Percentiles rank a stretch among this genome's conserved stretches.
Conservation (phyloP, 2,797 vertebrate genomes). For the Triplophysa yarkandensis region DNA sequence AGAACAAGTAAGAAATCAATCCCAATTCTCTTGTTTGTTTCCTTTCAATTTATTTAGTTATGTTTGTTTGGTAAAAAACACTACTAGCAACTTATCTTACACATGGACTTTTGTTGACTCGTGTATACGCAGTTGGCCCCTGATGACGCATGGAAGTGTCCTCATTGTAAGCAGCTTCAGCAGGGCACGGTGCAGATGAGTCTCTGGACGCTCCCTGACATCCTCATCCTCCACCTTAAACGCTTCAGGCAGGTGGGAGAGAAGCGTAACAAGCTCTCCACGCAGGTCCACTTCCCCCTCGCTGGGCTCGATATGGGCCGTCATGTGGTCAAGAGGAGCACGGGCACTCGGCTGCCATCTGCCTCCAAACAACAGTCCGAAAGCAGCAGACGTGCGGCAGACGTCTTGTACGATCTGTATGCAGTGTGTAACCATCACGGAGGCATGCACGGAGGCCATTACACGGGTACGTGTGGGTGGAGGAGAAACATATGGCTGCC, state of each 20-base stretch:
- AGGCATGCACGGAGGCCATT: constrained; percentile 94
- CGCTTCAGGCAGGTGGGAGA: constrained; percentile 85
- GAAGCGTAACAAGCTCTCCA: constrained; percentile 89
- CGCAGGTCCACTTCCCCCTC: constrained; percentile 87
- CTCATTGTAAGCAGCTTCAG: constrained; percentile 83
- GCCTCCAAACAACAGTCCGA: constrained; percentile 68
- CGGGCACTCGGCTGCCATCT: constrained; percentile 53
- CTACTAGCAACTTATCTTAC: background rate
- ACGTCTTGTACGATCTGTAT: constrained; percentile 90
- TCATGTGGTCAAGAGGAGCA: constrained; percentile 82
- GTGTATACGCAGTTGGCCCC: constrained; percentile 77
- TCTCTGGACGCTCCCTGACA: constrained; percentile 86
- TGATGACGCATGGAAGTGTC: constrained; percentile 85
- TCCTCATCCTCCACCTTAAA: constrained; percentile 88
- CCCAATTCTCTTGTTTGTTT: too few species aligned
- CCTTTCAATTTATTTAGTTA: too few species aligned
- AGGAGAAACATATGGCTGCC: background rate
- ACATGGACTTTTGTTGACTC: background rate
- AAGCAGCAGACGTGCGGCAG: constrained; percentile 62
- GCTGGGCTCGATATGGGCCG: constrained; percentile 88
- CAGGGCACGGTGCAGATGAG: constrained; percentile 85
- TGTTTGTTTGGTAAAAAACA: too few species aligned
- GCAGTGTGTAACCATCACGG: constrained; percentile 97
- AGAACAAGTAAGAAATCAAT: constrained; percentile 81
- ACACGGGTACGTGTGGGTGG: constrained; percentile 81